Conservation (phyloP, 2,113 vertebrate genomes). For the Blennius ocellaris region DNA sequence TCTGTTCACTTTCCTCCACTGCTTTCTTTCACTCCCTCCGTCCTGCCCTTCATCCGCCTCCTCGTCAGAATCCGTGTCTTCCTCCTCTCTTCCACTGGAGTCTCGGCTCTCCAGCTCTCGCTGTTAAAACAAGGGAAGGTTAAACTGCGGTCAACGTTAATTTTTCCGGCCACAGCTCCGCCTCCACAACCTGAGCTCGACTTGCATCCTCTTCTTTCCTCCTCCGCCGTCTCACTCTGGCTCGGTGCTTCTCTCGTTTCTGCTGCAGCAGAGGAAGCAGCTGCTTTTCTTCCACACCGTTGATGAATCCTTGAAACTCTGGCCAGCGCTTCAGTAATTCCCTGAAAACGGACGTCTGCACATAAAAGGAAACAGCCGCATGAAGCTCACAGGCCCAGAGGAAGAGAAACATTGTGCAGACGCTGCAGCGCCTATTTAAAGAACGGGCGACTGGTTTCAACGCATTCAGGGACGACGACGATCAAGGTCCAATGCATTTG, state of each 20-base stretch:
- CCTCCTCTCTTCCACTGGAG: conserved; percentile 32
- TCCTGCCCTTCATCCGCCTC: conserved; percentile 18
- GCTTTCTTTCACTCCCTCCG: conserved; percentile 15
- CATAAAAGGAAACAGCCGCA: background rate
- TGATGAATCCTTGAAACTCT: conserved; percentile 87
- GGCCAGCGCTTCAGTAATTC: conserved; percentile 93
- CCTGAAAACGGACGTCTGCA: conserved; percentile 90
- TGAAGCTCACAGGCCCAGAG: background rate
- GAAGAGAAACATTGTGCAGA: background rate
- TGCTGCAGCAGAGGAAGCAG: conserved; percentile 84
- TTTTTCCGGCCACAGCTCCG: background rate
- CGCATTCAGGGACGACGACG: too few relatives aligned
- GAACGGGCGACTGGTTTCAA: too few relatives aligned
- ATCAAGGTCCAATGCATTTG: too few relatives aligned
- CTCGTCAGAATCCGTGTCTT: conserved; percentile 35
- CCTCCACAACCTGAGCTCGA: conserved; percentile 58
- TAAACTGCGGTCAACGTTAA: too few relatives aligned
- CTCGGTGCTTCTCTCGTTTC: conserved; percentile 77
- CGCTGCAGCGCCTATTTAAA: conserved; percentile 45
- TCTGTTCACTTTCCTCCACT: conserved; percentile 19
- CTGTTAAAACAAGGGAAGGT: conserved; percentile 29
- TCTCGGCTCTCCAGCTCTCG: conserved; percentile 51
- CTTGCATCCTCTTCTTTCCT: conserved; percentile 68
- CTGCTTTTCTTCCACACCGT: conserved; percentile 79
- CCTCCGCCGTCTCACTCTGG: conserved; percentile 61